These are phyloP conservation scores for Alectura lathami DNA, from an alignment of 2,113 vertebrate genomes.

Conservation along the genomic window DNA sequence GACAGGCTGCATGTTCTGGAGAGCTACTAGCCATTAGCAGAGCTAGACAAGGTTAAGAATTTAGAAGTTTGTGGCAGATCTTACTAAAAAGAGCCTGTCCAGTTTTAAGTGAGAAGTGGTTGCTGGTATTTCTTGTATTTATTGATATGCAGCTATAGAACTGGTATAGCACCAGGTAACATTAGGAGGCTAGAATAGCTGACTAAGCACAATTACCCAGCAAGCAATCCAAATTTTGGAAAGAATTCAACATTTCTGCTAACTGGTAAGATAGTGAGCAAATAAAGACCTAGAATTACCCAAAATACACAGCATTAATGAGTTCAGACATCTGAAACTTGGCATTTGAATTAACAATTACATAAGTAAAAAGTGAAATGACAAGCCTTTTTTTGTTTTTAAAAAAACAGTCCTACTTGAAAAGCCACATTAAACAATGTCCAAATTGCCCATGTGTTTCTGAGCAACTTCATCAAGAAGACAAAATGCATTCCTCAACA, in stretches of 20 bases:
- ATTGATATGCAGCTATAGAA: background rate
- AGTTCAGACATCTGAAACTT: background rate
- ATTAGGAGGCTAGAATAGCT: background rate
- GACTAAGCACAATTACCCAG: conserved; percentile 3
- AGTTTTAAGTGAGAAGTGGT: background rate
- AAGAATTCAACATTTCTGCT: background rate
- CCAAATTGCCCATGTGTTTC: background rate
- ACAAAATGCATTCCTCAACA: background rate
- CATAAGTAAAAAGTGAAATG: background rate
- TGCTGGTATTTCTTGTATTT: conserved; percentile 1
- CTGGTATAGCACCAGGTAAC: background rate
- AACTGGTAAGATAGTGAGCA: background rate
- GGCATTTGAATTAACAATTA: background rate
- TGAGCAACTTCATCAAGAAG: background rate
- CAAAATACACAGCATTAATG: background rate
- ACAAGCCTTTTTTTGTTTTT: background rate
- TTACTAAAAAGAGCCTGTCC: background rate
- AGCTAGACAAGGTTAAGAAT: background rate
- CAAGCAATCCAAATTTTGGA: background rate
- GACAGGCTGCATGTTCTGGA: background rate
- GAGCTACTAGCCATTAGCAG: background rate
- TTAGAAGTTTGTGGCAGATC: background rate
- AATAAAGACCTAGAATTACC: background rate
- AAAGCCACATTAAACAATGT: background rate
- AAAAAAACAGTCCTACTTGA: background rate